These are phyloP conservation scores for Syrmaticus mikado DNA, from an alignment of 2,113 vertebrate genomes.

Conservation along the genomic window DNA sequence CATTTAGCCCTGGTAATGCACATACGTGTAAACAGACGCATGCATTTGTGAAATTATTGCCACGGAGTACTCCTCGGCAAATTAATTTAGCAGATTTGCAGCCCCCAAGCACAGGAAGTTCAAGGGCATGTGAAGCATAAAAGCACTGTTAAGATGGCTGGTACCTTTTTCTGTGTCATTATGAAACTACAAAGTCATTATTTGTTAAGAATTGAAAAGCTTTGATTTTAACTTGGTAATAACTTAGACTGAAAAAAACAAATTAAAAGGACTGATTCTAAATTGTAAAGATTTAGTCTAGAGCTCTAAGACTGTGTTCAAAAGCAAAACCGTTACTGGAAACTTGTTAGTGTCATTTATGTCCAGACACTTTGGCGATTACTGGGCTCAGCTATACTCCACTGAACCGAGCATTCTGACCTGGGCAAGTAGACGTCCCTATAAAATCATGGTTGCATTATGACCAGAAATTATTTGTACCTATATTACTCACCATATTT, in stretches of 20 bases:
- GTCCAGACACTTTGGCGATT: not conserved
- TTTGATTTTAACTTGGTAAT: not conserved
- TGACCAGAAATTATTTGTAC: not conserved
- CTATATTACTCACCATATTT: not conserved
- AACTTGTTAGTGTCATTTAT: not conserved
- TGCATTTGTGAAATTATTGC: not conserved
- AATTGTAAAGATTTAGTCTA: not conserved
- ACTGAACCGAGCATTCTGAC: not conserved
- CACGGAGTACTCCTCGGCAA: not conserved
- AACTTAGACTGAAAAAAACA: not conserved
- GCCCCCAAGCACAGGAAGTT: not conserved
- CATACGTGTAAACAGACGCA: not conserved
- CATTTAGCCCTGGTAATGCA: not conserved
- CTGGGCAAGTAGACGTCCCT: not conserved
- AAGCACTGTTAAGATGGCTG: not conserved
- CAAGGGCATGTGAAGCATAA: not conserved
- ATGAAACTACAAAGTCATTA: not conserved
- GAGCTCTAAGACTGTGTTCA: not conserved
- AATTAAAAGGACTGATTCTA: not conserved
- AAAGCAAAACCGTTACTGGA: not conserved
- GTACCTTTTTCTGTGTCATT: not conserved
- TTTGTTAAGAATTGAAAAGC: not conserved
- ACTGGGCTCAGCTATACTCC: not conserved
- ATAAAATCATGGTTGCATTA: not conserved
- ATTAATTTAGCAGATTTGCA: not conserved